These are phyloP conservation scores for Ormyrus nitidulus DNA, from an alignment of 2,888 invertebrate species.

Conservation along the genomic window DNA sequence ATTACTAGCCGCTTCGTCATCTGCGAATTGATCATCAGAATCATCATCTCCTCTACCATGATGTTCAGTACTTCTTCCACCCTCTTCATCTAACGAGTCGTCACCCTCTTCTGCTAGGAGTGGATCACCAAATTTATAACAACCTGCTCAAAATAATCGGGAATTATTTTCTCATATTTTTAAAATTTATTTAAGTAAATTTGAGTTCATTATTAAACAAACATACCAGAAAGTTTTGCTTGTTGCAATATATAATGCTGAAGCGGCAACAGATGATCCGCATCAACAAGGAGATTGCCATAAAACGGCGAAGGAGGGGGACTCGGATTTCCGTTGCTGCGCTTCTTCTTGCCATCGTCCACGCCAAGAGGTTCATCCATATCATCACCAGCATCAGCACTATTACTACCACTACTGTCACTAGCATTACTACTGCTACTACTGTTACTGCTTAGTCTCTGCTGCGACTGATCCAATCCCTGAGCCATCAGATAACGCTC, in stretches of 20 bases:
- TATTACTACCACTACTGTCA: conserved; percentile 68
- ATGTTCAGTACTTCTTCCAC: conserved; percentile 73
- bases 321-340: conserved; percentile 73
- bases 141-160: conserved; percentile 73
- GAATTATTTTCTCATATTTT: neutral
- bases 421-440: conserved; percentile 65
- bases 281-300: conserved; percentile 72
- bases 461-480: conserved; percentile 71
- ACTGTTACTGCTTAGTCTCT: conserved; percentile 69
- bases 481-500: conserved; percentile 82
- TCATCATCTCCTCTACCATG: conserved; percentile 75
- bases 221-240: conserved; percentile 83
- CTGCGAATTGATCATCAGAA: conserved; percentile 78
- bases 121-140: conserved; percentile 83
- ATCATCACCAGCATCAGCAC: conserved; percentile 67
- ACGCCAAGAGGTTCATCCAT: conserved; percentile 69
- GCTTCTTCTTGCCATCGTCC: conserved; percentile 71
- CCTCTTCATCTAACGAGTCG: conserved; percentile 87
- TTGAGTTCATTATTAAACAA: neutral
- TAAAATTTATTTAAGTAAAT: neutral
- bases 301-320: conserved; percentile 73
- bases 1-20: conserved; percentile 78
- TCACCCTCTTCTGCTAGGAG: conserved; percentile 80
- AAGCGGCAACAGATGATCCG: conserved; percentile 85
- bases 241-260: conserved; percentile 94